Conservation (phyloP, 2,113 vertebrate genomes). For the Lonchura striata region DNA sequence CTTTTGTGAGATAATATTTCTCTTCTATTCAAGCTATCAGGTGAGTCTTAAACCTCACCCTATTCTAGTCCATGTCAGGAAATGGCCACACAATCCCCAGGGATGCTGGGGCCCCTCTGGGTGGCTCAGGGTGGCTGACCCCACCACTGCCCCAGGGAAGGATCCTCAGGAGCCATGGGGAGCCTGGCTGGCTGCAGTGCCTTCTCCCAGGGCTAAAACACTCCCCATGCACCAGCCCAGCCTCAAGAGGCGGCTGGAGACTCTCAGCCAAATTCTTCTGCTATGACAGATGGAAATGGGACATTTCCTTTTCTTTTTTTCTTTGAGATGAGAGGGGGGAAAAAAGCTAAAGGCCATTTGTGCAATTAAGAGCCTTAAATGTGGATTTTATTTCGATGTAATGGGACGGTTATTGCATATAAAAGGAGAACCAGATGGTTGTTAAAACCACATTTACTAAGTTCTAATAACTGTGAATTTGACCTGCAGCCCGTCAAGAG, state of each 20-base stretch:
- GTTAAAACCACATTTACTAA: constrained; percentile 59
- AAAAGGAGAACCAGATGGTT: constrained; percentile 62
- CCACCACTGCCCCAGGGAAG: accelerated
- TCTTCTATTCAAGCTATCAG: background rate
- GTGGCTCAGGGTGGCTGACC: background rate
- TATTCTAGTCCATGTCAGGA: background rate
- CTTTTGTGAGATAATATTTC: background rate
- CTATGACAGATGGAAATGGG: background rate
- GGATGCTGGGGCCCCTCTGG: background rate
- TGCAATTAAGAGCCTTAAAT: constrained; percentile 54
- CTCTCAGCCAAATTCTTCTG: background rate
- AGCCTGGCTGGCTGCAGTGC: background rate
- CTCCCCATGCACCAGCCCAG: background rate
- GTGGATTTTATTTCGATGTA: constrained; percentile 56
- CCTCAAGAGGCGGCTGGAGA: background rate
- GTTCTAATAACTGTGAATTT: constrained; percentile 38
- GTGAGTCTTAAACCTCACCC: background rate
- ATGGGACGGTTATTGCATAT: constrained; percentile 54
- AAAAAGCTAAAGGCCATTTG: constrained; percentile 23
- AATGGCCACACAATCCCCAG: background rate
- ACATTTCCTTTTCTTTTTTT: background rate
- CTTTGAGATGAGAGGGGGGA: background rate
- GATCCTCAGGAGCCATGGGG: background rate
- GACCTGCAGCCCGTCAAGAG: constrained; percentile 21
- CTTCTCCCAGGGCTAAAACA: background rate